Conservation (phyloP, 2,797 vertebrate genomes). For the Pangasius krempfi region DNA sequence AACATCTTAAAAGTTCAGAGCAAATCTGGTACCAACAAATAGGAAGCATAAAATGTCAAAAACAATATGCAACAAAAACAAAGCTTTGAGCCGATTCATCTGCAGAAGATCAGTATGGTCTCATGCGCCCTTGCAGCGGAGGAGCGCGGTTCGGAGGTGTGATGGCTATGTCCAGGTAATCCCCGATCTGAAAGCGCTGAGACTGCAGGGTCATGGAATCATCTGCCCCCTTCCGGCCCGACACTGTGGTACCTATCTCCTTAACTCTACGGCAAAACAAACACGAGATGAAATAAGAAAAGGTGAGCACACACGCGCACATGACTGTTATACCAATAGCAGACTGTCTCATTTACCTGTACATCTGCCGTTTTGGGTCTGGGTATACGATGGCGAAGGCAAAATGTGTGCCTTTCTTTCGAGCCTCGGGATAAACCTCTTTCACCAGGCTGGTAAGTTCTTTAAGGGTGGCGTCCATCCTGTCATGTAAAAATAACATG, state of each 20-base stretch:
- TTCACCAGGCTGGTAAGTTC: slow-evolving; percentile 96
- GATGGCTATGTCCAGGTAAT: slow-evolving; percentile 96
- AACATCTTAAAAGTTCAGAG: slow-evolving; percentile 10
- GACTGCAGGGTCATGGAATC: slow-evolving; percentile 97
- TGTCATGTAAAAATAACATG: slow-evolving; percentile 56
- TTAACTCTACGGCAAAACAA: slow-evolving; percentile 80
- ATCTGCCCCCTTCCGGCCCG: slow-evolving; percentile 92
- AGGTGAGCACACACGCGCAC: background rate
- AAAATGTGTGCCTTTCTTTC: slow-evolving; percentile 98
- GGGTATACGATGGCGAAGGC: slow-evolving; percentile 96
- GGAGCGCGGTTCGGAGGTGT: slow-evolving; percentile 93
- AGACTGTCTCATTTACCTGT: slow-evolving; percentile 76
- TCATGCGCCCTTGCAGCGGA: slow-evolving; percentile 86
- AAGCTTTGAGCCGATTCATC: background rate
- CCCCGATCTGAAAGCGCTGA: slow-evolving; percentile 97
- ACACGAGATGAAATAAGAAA: background rate
- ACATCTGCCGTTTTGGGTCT: slow-evolving; percentile 89
- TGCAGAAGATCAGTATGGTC: slow-evolving; percentile 81
- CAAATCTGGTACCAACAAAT: slow-evolving; percentile 3
- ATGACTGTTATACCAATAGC: background rate
- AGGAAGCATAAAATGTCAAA: background rate
- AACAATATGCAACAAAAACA: background rate
- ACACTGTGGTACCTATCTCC: slow-evolving; percentile 94
- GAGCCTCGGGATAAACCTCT: slow-evolving; percentile 96
- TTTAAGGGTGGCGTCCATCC: slow-evolving; percentile 98